phyloP scores from a whole-genome alignment of 2,888 invertebrate species.

The Tachina lurida region DNA sequence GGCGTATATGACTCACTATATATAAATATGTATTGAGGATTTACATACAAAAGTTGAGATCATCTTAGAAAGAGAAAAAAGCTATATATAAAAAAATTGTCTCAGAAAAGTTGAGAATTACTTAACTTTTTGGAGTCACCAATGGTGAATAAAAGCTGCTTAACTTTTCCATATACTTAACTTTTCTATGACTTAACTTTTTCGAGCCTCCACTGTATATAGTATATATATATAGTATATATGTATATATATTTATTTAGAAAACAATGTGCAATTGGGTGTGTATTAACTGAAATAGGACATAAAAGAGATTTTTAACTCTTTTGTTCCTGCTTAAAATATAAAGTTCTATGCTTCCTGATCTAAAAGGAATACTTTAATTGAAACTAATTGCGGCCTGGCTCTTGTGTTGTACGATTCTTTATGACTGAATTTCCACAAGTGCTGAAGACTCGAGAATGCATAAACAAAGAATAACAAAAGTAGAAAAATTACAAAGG shows the following conservation, averaged over 20 bases:
- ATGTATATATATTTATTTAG: not conserved
- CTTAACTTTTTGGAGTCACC: too few relatives aligned
- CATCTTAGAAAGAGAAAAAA: too few relatives aligned
- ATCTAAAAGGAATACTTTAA: constrained; percentile 56
- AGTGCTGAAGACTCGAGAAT: constrained; percentile 48
- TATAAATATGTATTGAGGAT: too few relatives aligned
- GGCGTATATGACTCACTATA: too few relatives aligned
- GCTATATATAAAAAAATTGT: too few relatives aligned
- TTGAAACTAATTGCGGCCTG: constrained; percentile 62
- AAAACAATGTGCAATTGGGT: not conserved
- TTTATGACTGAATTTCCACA: constrained; percentile 58
- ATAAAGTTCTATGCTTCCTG: constrained; percentile 27
- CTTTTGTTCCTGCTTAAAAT: constrained; percentile 22
- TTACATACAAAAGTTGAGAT: too few relatives aligned
- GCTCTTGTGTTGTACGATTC: constrained; percentile 47
- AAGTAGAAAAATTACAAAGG: not conserved
- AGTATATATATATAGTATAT: too few relatives aligned
- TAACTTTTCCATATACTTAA: too few relatives aligned
- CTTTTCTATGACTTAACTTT: too few relatives aligned
- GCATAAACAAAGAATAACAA: constrained; percentile 26
- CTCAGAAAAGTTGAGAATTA: too few relatives aligned
- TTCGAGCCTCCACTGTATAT: too few relatives aligned
- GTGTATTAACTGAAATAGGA: not conserved
- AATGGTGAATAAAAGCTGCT: too few relatives aligned
- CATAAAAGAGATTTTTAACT: constrained; percentile 19